Base-by-base conservation (phyloP, 2,888 invertebrate genomes). In the Lepidochitona cinerea region DNA sequence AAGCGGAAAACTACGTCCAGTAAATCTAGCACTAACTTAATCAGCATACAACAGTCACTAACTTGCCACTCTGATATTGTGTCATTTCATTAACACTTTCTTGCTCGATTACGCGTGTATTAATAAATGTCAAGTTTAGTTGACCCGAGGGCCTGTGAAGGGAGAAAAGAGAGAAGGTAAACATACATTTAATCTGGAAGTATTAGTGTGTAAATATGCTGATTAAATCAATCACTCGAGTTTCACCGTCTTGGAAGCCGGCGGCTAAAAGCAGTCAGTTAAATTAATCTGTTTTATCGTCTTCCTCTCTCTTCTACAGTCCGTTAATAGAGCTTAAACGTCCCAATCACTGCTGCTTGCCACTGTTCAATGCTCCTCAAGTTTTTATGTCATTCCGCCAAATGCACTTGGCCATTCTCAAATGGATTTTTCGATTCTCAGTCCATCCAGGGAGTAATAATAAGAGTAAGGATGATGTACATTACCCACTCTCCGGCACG, bases 61-160 rank as follows among this genome's bases (percentile, higher is more conserved):
- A n/a, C n/a, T n/a, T n/a, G n/a, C n/a, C n/a, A 59, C 23, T 59
- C 29, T 29, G 59, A 59, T 59, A 59, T 59, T 59, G 59, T 59
- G 59, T 59, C 59, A 29, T 59, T 59, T 59, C 59, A 59, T 59
- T 59, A 59, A 59, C 59, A 59, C 59, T 59, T 59, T 59, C 59
- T 59, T 59, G 59, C 59, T 59, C 59, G 59, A 59, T 59, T 59
- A 59, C 59, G 59, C 59, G 26, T 32, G 59, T 59, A 59, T 59
- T 59, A 59, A 59, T 59, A 59, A 59, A 59, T 59, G 59, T 59
- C 59, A 59, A 59, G 23, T 59, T 59, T 59, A 23, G 32, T 32
- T 26, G 59, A 59, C 59, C 59, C 59, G 4, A 23, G 26, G 29
- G 59, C 29, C 59, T 14, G 29, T 23, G 59, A 59, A 59, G 29